phyloP scores from a whole-genome alignment of 2,888 invertebrate genomes.

The Drosophila austrosaltans region DNA sequence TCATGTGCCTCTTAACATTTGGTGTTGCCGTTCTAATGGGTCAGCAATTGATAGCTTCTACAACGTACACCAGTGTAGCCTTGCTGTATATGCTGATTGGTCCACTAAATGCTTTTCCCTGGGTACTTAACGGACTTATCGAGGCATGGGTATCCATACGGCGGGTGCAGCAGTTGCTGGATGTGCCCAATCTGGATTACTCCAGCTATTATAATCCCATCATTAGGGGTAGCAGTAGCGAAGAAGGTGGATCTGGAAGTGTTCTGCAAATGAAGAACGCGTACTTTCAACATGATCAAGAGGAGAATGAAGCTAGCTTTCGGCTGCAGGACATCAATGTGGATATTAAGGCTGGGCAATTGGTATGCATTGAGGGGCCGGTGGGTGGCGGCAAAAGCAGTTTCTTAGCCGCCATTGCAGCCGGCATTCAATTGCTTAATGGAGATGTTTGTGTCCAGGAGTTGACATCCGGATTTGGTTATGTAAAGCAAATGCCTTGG shows the following conservation, averaged over 20 bases:
- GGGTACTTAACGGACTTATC: constrained; percentile 98
- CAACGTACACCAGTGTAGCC: constrained; percentile 97
- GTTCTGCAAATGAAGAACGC: constrained; percentile 86
- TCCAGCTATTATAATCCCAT: constrained; percentile 82
- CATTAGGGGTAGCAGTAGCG: constrained; percentile 54
- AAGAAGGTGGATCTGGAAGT: constrained; percentile 79
- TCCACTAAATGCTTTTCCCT: constrained; percentile 98
- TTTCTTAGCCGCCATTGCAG: constrained; percentile 92
- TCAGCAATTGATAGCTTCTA: constrained; percentile 90
- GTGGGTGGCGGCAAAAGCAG: constrained; percentile 97
- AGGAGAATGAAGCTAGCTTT: constrained; percentile 34
- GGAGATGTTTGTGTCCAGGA: constrained; percentile 90
- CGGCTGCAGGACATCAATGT: constrained; percentile 81
- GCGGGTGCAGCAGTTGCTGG: constrained; percentile 91
- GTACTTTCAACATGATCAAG: constrained; percentile 84
- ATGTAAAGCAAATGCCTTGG: constrained; percentile 96
- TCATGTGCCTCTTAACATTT: constrained; percentile 93
- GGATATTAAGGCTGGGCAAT: constrained; percentile 86
- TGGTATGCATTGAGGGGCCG: constrained; percentile 93
- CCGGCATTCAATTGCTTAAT: constrained; percentile 89
- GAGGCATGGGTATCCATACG: constrained; percentile 98
- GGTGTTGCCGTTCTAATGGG: constrained; percentile 91
- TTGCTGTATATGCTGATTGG: constrained; percentile 97
- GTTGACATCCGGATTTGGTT: constrained; percentile 90
- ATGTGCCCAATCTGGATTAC: constrained; percentile 84